Evolutionary conservation across 2,888 invertebrate species (phyloP), one percentile per base, ranked within the genome.

Genomic region (Phoenoteleia sp.): DNA sequence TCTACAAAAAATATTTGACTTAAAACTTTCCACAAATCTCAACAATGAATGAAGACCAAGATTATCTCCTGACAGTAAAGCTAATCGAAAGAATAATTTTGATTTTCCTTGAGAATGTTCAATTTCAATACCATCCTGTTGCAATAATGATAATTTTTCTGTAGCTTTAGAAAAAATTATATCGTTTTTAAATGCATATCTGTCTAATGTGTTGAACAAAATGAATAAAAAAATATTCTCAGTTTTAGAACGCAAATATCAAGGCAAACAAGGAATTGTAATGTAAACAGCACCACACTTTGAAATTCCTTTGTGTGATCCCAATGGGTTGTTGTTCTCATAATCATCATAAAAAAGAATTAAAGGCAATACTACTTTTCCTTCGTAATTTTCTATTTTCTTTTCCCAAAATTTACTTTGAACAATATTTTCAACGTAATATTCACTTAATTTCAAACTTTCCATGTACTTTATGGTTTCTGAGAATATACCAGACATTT

Each of bases 391-490:
- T 19, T 45, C 15, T 27, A 45, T 54, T 52, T 66, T 80, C 1
- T 76, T 19, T 64, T 81, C 72, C 81, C 77, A 74, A n/a, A 86
- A 69, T 42, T 69, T 56, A 17, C 72, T 52, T 25, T 83, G 81
- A 11, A 79, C 19, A 42, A 86, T 42, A 60, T 86, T 83, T 17
- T 33, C 27, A 54, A 82, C 64, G 2, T 39, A 60, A 33, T 69
- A 36, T 56, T 39, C 25, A 15, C 60, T 36, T n/a, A 11, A 15
- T 71, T 81, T 11, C 17, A 81, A 25, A 36, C 21, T 42, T 58
- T 85, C 42, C 3, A 86, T 76, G 25, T 86, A 87, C 21, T 76
- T 42, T 0, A 86, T 33, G 1, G 81, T 84, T 72, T 72, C 67
- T 29, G 71, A 25, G 1, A 77, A 60, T 62, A 85, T 47, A 9